Evolutionary conservation across 2,797 vertebrate genomes (phyloP), one percentile per base, ranked within the genome.

Genomic region (Centropyge bicolor): DNA sequence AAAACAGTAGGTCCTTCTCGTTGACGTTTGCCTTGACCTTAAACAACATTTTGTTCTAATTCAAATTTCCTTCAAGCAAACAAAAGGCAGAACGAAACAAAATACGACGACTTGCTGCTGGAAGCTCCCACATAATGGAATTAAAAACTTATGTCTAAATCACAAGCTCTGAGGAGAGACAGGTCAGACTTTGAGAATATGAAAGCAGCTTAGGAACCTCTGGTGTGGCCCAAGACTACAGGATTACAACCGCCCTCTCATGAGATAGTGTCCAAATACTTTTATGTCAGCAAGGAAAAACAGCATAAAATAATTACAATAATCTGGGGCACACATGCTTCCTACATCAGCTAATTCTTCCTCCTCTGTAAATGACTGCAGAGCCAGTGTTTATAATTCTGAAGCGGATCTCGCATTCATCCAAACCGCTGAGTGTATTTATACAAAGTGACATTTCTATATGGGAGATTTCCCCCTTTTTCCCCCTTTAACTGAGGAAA

Each of bases 241-340:
- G 64, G 69, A 72, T 71, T 80, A 78, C 70, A 83, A 83, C 74
- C 61, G 19, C 76, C 86, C 93, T 93, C 88, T 93, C 86, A 84
- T 91, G 89, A 94, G 92, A 94, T 92, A 91, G 89, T 88, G 87
- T 92, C 83, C 90, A 91, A 91, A 91, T 89, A 90, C 86, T 89
- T 92, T 90, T 62, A 83, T 91, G 91, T 93, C 92, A 93, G 91
- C 83, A 74, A 88, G 81, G 83, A 82, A 90, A 93, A 91, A 92
- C 90, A 90, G 85, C 80, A 85, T 91, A 74, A 91, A 93, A 91
- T 92, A 93, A 94, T 94, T 93, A 92, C 87, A 92, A 91, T 93
- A 89, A 94, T 92, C 88, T 93, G 92, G 87, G 80, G 83, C 87
- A 78, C 92, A 94, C 87, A 94, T 94, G 93, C 91, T 92, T 91